A percentile compares a stretch with the other conserved stretches of the same genome.
Conservation (phyloP, 37 sponge, comb jelly and placozoan species). For the Aplysina aerophoba region DNA sequence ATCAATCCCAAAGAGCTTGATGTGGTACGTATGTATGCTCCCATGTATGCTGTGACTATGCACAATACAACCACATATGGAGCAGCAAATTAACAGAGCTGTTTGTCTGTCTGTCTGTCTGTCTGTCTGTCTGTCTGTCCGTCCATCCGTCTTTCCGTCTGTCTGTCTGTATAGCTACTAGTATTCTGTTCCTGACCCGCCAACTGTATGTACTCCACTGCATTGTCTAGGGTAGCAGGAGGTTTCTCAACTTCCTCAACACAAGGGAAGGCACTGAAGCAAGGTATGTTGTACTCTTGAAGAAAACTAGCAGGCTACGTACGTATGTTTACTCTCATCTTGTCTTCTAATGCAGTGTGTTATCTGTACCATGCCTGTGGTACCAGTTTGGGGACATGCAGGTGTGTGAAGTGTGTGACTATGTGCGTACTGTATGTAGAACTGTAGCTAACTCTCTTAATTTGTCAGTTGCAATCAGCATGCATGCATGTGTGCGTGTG, state of each 20-base stretch:
- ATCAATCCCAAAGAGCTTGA: constrained; percentile 22
- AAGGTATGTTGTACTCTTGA: neutral
- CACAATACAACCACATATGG: neutral
- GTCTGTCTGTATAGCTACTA: too few relatives aligned
- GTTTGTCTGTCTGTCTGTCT: neutral
- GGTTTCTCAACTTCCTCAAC: constrained; percentile 13
- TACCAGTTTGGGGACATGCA: neutral
- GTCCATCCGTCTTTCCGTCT: too few relatives aligned
- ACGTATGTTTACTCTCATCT: neutral
- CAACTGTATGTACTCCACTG: neutral
- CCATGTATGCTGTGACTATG: neutral
- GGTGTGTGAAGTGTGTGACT: neutral
- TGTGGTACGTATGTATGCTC: neutral
- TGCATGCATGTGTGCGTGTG: too few relatives aligned
- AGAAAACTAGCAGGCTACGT: neutral
- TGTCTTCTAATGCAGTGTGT: constrained; percentile 2
- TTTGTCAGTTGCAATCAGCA: too few relatives aligned
- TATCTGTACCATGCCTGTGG: constrained; percentile 6
- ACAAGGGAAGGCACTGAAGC: neutral
- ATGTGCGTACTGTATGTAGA: too few relatives aligned
- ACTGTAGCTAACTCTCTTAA: too few relatives aligned
- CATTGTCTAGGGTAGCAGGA: neutral
- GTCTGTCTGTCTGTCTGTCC: too few relatives aligned
- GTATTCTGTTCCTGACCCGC: too few relatives aligned
- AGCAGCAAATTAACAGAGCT: too few relatives aligned